Evolutionary conservation across 2,888 invertebrate species (phyloP).

Genomic region (Andrena minutula): DNA sequence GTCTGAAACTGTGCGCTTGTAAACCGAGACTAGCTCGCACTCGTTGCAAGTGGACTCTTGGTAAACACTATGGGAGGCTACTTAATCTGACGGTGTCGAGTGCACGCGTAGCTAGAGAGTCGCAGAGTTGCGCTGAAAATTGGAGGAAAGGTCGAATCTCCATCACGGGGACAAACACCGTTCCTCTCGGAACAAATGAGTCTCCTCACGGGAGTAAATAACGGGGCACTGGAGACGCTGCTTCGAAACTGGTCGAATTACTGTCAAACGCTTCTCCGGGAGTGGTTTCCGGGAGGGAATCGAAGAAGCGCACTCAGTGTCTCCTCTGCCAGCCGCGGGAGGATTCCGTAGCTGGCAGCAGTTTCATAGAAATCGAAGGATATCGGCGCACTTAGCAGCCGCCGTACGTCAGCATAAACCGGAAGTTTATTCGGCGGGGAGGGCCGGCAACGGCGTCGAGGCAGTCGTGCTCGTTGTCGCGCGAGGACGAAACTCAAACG

Average conservation of each 20-base stretch:
- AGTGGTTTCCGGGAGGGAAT: conserved; percentile 4
- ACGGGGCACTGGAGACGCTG: conserved; percentile 13
- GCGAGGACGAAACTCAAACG: conserved; percentile 77
- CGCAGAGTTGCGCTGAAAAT: conserved; percentile 18
- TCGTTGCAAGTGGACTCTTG: no score
- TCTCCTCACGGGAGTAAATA: conserved; percentile 16
- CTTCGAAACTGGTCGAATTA: conserved; percentile 27
- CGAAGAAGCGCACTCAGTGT: conserved; percentile 17
- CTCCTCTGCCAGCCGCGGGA: not conserved
- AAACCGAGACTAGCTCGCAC: no score
- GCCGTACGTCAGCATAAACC: conserved; percentile 32
- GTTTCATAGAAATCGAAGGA: conserved; percentile 29
- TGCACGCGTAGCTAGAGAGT: not conserved
- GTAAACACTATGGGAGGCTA: no score
- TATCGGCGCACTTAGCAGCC: conserved; percentile 23
- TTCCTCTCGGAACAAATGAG: conserved; percentile 16
- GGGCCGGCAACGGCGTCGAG: conserved; percentile 20
- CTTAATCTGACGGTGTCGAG: no score
- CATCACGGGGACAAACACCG: conserved; percentile 1
- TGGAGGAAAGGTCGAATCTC: not conserved
- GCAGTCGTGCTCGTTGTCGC: conserved; percentile 48
- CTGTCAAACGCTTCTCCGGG: conserved; percentile 26
- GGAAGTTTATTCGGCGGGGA: conserved; percentile 55
- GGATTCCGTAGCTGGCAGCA: not conserved
- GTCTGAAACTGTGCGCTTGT: no score